Base-by-base conservation (phyloP, 2,888 invertebrate species). In the Hirtodrosophila trivittata region DNA sequence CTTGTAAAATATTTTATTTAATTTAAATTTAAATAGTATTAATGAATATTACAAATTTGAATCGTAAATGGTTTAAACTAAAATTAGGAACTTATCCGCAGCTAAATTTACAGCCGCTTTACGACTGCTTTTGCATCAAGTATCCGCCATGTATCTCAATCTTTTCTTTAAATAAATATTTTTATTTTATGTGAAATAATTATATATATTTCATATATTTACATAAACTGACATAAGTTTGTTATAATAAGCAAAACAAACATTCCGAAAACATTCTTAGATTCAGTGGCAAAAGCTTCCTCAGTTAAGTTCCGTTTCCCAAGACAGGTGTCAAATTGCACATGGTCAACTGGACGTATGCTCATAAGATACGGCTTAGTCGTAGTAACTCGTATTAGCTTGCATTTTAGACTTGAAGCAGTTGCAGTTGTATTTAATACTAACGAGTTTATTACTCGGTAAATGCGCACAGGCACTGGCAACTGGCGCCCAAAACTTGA, bases 301-400 rank as follows among this genome's bases (percentile, higher is more conserved):
- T 8, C 1, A 18, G 18, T n/a, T 45, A 14, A 68, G 64, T 71
- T 80, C 75, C 81, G 77, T 68, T 77, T 67, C 38, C 49, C 13
- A 1, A 33, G 32, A 13, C 58, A 68, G 65, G 65, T 77, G 77
- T 71, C 72, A 75, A 39, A 77, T 33, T 39, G 30, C 43, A 68
- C 58, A 69, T 64, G 68, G 70, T 26, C 68, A 69, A 58, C 64
- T 21, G 3, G 25, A 47, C n/a, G n/a, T 51, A 14, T 42, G 56
- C 5, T 8, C 5, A 16, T 21, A 10, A 25, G 16, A 38, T 35
- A 32, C 28, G 13, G 32, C 28, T 30, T 28, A 46, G 30, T 50
- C 54, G 26, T 38, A 62, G 12, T 55, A 50, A 51, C 62, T 16
- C 38, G 39, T 33, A 46, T 38, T 33, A 45, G 69, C n/a, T 30